Base-by-base conservation (phyloP, 1,140 invertebrate genomes). In the Bombus superbus region DNA sequence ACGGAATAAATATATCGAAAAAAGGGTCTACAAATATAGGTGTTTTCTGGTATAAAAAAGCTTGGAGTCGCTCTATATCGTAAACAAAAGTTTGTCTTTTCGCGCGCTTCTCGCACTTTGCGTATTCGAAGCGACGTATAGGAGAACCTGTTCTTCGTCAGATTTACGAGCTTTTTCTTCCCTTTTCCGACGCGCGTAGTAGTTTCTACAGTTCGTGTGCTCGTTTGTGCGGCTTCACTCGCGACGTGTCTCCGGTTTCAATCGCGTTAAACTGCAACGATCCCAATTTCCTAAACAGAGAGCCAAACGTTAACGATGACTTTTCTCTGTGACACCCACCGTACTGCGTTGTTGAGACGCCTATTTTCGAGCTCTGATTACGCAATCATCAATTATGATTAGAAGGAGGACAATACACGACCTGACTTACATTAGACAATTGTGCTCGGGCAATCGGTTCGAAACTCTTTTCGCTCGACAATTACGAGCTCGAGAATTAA, bases 271-370 rank as follows among this genome's bases (percentile, higher is more conserved):
- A 71, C 66, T 22, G 83, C 76, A 25, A 2, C 47, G 47, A 35
- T 57, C 68, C 53, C 83, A 73, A 80, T 85, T 80, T 85, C 66
- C 83, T 85, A 85, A 62, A 80, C 80, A 64, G 38, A 72, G 57
- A 80, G 40, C 13, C n/a, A 1, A 28, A 2, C 22, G 53, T 73
- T 64, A 80, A 64, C 47, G 28, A 64, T 80, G 25, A 59, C 40
- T 85, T 80, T 85, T 71, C 66, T 71, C 68, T n/a, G 22, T 32
- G 32, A 35, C 68, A 4, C 47, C 47, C 18, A 15, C 2, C 38
- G 22, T n/a, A 28, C n/a, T 59, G 38, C 80, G 68, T 73, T 28
- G 57, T 28, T 22, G 11, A 68, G 4, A 47, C 40, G 83, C 44
- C n/a, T 81, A 35, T 68, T 81, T 74, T 74, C 79, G 47, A 66